These are phyloP conservation scores for Agriopis marginaria DNA, from an alignment of 2,888 invertebrate species.

Conservation along the genomic window DNA sequence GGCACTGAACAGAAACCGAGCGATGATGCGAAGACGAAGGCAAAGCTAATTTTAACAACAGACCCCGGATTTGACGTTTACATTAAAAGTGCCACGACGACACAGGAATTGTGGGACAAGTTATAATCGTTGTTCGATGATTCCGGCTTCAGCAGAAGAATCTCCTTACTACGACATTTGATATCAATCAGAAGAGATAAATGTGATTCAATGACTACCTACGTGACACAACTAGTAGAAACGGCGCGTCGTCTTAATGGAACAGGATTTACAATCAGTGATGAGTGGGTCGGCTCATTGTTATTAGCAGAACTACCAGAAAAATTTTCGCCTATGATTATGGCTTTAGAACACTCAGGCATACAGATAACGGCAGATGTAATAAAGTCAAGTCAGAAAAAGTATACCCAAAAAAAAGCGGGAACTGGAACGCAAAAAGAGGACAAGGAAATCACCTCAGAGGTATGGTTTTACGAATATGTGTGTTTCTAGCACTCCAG, in stretches of 20 bases:
- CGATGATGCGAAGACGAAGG: slow-evolving; percentile 4
- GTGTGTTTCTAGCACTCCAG: slow-evolving; percentile 1
- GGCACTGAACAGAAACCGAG: not conserved
- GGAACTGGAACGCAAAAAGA: not conserved
- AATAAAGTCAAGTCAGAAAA: not conserved
- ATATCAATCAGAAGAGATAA: slow-evolving; percentile 1
- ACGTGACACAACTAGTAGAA: not conserved
- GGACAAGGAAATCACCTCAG: not conserved
- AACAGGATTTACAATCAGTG: slow-evolving; percentile 2
- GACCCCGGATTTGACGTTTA: not conserved
- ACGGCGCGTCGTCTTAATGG: slow-evolving; percentile 1
- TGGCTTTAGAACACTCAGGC: too few species aligned
- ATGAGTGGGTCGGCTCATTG: slow-evolving; percentile 6
- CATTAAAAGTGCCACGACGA: slow-evolving; percentile 1
- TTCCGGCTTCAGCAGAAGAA: slow-evolving; percentile 6
- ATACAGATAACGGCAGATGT: too few species aligned
- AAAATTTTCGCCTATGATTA: not conserved
- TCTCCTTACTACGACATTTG: not conserved
- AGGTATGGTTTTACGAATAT: not conserved
- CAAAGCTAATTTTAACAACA: slow-evolving; percentile 10
- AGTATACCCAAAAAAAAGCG: not conserved
- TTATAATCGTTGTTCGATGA: slow-evolving; percentile 3
- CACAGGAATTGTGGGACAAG: slow-evolving; percentile 4
- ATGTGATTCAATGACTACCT: slow-evolving; percentile 4
- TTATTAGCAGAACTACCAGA: not conserved